phyloP scores from a whole-genome alignment of 2,888 invertebrate species.

The Cantharis lateralis region DNA sequence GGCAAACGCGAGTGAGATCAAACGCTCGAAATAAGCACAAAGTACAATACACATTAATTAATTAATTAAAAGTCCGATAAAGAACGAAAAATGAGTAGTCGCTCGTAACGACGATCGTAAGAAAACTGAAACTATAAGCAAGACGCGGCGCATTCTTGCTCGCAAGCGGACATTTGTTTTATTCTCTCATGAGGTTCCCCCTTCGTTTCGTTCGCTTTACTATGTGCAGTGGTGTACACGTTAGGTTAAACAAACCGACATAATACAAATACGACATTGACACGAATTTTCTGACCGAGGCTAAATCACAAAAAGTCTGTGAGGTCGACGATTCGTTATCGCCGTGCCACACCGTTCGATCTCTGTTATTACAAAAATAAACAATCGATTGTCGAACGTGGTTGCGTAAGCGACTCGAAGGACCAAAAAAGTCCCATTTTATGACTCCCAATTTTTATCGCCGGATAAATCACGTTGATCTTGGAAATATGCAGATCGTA shows the following conservation, averaged over 20 bases:
- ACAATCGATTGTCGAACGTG: background rate
- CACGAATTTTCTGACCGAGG: conserved; percentile 22
- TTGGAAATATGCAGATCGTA: background rate
- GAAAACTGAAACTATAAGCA: background rate
- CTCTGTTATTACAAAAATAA: background rate
- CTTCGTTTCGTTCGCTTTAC: background rate
- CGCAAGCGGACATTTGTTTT: conserved; percentile 1
- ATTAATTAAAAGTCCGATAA: background rate
- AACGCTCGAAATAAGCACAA: background rate
- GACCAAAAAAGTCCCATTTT: background rate
- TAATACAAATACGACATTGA: conserved; percentile 24
- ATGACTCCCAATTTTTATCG: background rate
- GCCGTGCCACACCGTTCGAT: background rate
- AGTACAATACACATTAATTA: background rate
- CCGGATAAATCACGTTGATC: background rate
- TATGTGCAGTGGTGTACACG: background rate
- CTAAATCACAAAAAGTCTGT: conserved; percentile 15
- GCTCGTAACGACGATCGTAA: background rate
- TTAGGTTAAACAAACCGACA: background rate
- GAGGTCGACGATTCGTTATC: conserved; percentile 14
- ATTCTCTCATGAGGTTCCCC: background rate
- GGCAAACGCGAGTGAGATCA: background rate
- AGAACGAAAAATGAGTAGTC: background rate
- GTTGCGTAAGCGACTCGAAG: background rate
- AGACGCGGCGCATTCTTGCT: background rate